Base-by-base conservation (phyloP, 2,797 vertebrate genomes). In the Acestrorhynchus altus region DNA sequence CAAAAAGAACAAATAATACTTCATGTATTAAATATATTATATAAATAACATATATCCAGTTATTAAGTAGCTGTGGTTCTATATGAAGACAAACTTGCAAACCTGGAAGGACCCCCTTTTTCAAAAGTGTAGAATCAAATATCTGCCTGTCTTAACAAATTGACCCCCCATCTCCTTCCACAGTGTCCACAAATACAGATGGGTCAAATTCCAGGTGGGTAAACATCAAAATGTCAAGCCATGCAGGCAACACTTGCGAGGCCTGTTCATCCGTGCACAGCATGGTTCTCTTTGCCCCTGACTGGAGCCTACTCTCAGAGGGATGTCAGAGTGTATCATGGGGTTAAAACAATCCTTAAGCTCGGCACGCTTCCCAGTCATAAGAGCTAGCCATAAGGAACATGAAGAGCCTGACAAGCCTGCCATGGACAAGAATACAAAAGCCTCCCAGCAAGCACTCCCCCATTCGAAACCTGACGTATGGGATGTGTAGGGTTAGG, bases 161-260 rank as follows among this genome's bases (percentile, higher is more conserved):
- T 16, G 60, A 22, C 22, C 42, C 31, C 18, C 56, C 13, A 39
- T n/a, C 31, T 61, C 44, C 59, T 61, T 46, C 24, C 20, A 72
- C 46, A n/a, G 8, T 40, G 20, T 65, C 64, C 35, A 59, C 67
- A 59, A 72, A 74, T 59, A 52, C 47, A 57, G 40, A 79, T 71
- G 65, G 35, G 42, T 81, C 40, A 52, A 76, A 78, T 78, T 78
- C 49, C 67, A 75, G 73, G 51, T 74, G 73, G 44, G 51, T 70
- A 79, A 79, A 73, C 57, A 69, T 24, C 15, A 10, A 79, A 84
- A 79, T 74, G 70, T 84, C 73, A 79, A 66, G 40, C 59, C 42
- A 64, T 76, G 35, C 65, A 63, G 74, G 31, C 26, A 84, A n/a
- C 4, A 20, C 13, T 60, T 73, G 47, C 40, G 75, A 49, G 61